Base-by-base conservation (phyloP, 2,797 vertebrate genomes). In the Myripristis jacobus region DNA sequence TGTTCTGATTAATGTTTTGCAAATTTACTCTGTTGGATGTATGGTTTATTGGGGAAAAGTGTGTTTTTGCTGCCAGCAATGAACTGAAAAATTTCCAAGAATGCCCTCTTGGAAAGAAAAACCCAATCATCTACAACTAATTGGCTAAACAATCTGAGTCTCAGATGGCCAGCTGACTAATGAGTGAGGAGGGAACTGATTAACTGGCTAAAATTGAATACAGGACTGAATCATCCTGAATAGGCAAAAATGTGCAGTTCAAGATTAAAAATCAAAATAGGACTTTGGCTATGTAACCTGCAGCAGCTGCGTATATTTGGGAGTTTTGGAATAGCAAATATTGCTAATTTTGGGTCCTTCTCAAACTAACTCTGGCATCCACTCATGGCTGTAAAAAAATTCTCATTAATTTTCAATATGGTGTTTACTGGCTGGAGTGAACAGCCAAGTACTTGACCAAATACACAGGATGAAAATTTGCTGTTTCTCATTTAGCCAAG, bases 271-370 rank as follows among this genome's bases (percentile, higher is more conserved):
- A 66, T 29, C 27, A 29, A 6, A 29, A 29, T 29, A 75, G 62
- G 21, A 61, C 58, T 61, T 73, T 21, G 24, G 51, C 43, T 12
- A 2, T 19, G 16, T 74, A 83, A 79, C 46, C 15, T 6, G 13
- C 52, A 59, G 19, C 56, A 77, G 79, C 65, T 80, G 80, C 56
- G 75, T 81, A 62, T 56, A 51, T 65, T 52, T 48, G 44, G 63
- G 47, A 71, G 43, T 53, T 11, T 53, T 74, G 60, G 55, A 74
- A 55, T 9, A 47, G 19, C 60, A 60, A 36, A 60, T 58, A 27
- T 59, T 31, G 51, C 29, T 22, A 78, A 36, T 48, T 36, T 70
- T 79, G 64, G 65, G 62, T 67, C 58, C 10, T 61, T 47, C 13
- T 80, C 62, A 67, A 11, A 70, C 12, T 57, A 62, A 76, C 61